These are phyloP conservation scores for Dendrolimus pini DNA, from an alignment of 2,888 invertebrate genomes.

Conservation along the genomic window DNA sequence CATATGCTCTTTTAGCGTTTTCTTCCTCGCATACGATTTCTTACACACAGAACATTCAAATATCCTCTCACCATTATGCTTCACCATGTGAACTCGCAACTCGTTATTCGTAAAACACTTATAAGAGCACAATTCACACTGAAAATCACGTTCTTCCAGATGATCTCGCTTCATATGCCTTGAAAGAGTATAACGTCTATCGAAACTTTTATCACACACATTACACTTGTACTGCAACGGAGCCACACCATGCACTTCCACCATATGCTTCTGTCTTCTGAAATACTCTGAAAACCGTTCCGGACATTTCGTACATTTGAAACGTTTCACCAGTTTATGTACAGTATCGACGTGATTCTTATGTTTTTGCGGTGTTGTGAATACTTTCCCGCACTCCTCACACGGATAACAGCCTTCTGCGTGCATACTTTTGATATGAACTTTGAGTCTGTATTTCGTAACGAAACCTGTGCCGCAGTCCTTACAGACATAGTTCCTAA, in stretches of 20 bases:
- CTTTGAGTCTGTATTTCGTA: slow-evolving; percentile 48
- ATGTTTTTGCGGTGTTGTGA: slow-evolving; percentile 39
- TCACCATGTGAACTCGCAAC: slow-evolving; percentile 46
- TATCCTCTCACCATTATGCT: slow-evolving; percentile 47
- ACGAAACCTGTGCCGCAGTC: slow-evolving; percentile 58
- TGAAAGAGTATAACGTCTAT: slow-evolving; percentile 39
- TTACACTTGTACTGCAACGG: slow-evolving; percentile 52
- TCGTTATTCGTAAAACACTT: slow-evolving; percentile 54
- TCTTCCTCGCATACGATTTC: slow-evolving; percentile 55
- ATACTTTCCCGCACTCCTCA: slow-evolving; percentile 47
- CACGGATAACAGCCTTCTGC: slow-evolving; percentile 37
- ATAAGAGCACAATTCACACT: slow-evolving; percentile 27
- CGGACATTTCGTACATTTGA: slow-evolving; percentile 51
- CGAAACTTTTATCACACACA: slow-evolving; percentile 43
- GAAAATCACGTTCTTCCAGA: slow-evolving; percentile 40
- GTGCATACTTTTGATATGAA: slow-evolving; percentile 49
- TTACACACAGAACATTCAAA: slow-evolving; percentile 54
- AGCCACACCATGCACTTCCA: slow-evolving; percentile 40
- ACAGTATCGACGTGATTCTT: slow-evolving; percentile 49
- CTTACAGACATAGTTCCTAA: slow-evolving; percentile 54
- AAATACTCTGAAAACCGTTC: slow-evolving; percentile 54
- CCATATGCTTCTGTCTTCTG: slow-evolving; percentile 50
- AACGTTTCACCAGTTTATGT: slow-evolving; percentile 42
- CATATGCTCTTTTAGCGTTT: slow-evolving; percentile 55
- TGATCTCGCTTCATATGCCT: slow-evolving; percentile 54